phyloP scores from a whole-genome alignment of 2,113 vertebrate genomes.

The Xiphophorus couchianus region DNA sequence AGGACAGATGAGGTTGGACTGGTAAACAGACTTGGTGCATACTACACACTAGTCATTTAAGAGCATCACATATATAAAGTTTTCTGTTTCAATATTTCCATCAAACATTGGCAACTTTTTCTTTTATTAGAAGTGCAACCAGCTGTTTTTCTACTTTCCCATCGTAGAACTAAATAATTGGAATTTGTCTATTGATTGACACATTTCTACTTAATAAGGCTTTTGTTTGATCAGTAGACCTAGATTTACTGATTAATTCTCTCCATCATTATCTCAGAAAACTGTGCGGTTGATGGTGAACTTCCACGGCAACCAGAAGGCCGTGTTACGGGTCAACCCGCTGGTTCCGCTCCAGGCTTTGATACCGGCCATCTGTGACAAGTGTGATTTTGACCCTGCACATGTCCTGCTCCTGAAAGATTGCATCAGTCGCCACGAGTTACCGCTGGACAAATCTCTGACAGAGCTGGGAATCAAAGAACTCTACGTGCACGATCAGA shows the following conservation, averaged over 20 bases:
- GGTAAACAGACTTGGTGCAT: no score
- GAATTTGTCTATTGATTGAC: not conserved
- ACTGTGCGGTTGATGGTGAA: conserved; percentile 94
- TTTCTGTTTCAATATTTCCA: not conserved
- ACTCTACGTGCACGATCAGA: conserved; percentile 90
- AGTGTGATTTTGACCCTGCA: conserved; percentile 90
- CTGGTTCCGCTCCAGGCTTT: conserved; percentile 85
- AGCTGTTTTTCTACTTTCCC: not conserved
- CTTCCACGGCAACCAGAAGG: conserved; percentile 91
- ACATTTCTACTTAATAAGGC: not conserved
- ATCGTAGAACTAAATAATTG: not conserved
- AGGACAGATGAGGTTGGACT: no score
- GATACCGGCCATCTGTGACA: conserved; percentile 91
- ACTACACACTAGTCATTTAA: not conserved
- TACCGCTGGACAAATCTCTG: conserved; percentile 89
- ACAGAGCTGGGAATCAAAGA: conserved; percentile 90
- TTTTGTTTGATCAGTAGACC: conserved; percentile 11
- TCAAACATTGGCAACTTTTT: not conserved
- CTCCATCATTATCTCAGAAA: conserved; percentile 79
- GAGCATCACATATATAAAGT: not conserved
- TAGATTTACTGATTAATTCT: not conserved
- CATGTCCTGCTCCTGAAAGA: conserved; percentile 88
- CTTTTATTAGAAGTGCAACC: not conserved
- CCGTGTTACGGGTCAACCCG: conserved; percentile 92
- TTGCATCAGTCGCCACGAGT: conserved; percentile 82